phyloP scores from a whole-genome alignment of 2,888 invertebrate genomes.

The Andrena minutula region DNA sequence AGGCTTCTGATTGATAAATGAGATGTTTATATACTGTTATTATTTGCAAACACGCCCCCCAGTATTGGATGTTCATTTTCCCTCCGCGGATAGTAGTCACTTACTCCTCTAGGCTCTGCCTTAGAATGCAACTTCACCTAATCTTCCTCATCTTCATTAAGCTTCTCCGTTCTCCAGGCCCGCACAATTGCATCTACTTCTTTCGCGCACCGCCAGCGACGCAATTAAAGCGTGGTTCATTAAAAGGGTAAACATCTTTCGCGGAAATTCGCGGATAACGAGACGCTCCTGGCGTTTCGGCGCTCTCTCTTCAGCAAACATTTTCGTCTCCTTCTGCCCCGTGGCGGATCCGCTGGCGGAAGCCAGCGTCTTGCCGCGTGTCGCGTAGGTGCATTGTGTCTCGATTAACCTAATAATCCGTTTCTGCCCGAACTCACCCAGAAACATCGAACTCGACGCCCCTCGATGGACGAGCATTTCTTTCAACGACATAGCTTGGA shows the following conservation, averaged over 20 bases:
- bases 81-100: too few species aligned
- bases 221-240: constrained; percentile 45
- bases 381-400: constrained; percentile 23
- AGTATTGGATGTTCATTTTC: background rate
- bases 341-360: background rate
- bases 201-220: constrained; percentile 1
- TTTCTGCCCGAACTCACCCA: background rate
- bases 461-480: too few species aligned
- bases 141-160: constrained; percentile 3
- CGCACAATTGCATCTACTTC: constrained; percentile 3
- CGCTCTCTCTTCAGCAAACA: background rate
- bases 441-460: constrained; percentile 11
- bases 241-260: constrained; percentile 29
- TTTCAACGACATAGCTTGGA: too few species aligned
- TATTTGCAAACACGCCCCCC: too few species aligned
- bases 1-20: too few species aligned
- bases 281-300: constrained; percentile 33
- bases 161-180: background rate
- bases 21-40: too few species aligned
- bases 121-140: background rate
- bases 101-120: background rate
- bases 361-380: constrained; percentile 6
- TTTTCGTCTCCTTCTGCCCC: background rate
- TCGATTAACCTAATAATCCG: constrained; percentile 55
- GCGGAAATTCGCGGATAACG: constrained; percentile 34